Conservation (phyloP, 2,888 invertebrate species). For the Scrobipalpa costella region DNA sequence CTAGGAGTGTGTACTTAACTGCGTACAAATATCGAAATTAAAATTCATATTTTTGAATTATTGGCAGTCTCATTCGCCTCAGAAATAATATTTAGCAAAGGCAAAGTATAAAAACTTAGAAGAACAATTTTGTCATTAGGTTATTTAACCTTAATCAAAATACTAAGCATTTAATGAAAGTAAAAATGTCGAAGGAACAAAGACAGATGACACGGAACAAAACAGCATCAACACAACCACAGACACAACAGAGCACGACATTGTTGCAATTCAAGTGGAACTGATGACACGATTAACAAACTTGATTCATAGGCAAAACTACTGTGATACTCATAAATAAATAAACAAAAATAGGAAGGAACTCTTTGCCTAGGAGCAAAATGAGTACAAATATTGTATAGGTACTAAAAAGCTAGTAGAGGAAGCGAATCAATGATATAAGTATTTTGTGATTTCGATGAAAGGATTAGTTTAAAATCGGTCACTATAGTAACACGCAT, state of each 20-base stretch:
- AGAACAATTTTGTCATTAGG: no score
- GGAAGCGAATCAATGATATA: no score
- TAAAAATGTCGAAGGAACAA: not conserved
- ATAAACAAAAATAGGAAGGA: no score
- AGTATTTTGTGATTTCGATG: no score
- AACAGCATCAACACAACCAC: not conserved
- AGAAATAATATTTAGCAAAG: not conserved
- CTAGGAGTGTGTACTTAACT: not conserved
- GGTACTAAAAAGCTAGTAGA: no score
- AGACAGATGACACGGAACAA: not conserved
- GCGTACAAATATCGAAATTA: no score
- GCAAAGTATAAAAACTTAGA: no score
- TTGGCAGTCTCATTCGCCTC: not conserved
- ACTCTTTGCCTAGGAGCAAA: no score
- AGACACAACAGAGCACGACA: not conserved
- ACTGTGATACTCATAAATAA: not conserved
- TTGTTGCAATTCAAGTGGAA: constrained; percentile 52
- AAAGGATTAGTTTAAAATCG: no score
- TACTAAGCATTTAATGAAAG: not conserved
- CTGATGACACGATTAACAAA: constrained; percentile 41
- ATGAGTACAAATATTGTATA: no score
- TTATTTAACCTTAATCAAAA: no score
- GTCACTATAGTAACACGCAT: no score
- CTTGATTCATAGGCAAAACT: constrained; percentile 27
- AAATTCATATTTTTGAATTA: not conserved